Base-by-base conservation (phyloP, 2,797 vertebrate genomes). In the Acipenser transmontanus region DNA sequence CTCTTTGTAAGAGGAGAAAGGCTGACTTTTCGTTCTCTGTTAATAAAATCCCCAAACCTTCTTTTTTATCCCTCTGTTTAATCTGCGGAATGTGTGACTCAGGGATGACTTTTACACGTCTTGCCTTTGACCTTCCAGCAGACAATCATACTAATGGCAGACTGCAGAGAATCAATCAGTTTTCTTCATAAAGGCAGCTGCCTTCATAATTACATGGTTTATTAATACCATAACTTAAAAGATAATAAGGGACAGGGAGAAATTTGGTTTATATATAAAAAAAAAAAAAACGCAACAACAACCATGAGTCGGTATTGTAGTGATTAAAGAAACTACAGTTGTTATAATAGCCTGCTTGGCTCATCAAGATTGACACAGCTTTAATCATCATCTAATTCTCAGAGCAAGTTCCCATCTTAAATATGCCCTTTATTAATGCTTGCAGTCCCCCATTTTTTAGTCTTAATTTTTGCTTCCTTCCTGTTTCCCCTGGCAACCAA, bases 91-190 rank as follows among this genome's bases (percentile, higher is more conserved):
- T 80, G 81, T 87, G 84, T 85, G 87, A 89, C 88, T 90, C 78
- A 70, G 81, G 89, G 85, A 76, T 92, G 93, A 92, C 88, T 94
- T 93, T 88, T 90, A 89, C 91, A 89, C 85, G 82, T 79, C 82
- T 89, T 89, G 84, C 85, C 83, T 91, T 88, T 94, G 92, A 95
- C 94, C 94, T 92, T 91, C 91, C 80, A 79, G 77, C 81, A 82
- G 86, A 88, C 93, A 91, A 94, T 91, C 91, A 87, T 82, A 89
- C 91, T 89, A 87, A 89, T 68, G 67, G 81, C 80, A 78, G 74
- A 74, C 85, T 80, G 74, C 78, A 67, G 82, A 89, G 85, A 89
- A 88, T 83, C 85, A 82, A 84, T 84, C 85, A 89, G 83, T 87
- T 92, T 88, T 91, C 94, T 92, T 88, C 91, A 89, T 87, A 87